phyloP scores from a whole-genome alignment of 2,888 invertebrate species.

The Agrotis exclamationis region DNA sequence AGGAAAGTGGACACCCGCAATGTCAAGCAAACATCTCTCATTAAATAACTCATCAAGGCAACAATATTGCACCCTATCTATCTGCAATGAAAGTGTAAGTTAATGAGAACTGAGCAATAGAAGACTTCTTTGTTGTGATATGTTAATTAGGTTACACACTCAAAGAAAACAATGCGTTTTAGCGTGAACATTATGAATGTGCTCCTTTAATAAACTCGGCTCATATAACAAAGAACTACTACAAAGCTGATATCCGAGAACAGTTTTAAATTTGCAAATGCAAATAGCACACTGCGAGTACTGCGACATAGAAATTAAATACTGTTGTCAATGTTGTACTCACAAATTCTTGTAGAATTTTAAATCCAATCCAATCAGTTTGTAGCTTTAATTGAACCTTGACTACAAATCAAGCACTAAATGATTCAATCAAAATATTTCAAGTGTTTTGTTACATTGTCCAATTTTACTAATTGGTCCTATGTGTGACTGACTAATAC shows the following conservation, averaged over 20 bases:
- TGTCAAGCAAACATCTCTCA: slow-evolving; percentile 12
- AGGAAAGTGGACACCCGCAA: slow-evolving; percentile 14
- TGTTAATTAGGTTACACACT: slow-evolving; percentile 71
- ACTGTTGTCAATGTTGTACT: background rate
- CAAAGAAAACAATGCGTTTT: slow-evolving; percentile 63
- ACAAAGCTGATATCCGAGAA: slow-evolving; percentile 15
- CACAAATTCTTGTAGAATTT: background rate
- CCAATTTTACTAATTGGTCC: slow-evolving; percentile 38
- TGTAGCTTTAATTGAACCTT: slow-evolving; percentile 22
- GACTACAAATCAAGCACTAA: slow-evolving; percentile 26
- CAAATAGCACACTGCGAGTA: background rate
- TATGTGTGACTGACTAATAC: slow-evolving; percentile 21
- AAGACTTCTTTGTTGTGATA: slow-evolving; percentile 75
- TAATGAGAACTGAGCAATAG: slow-evolving; percentile 71
- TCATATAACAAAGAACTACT: slow-evolving; percentile 20
- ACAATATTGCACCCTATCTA: slow-evolving; percentile 55
- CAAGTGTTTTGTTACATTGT: slow-evolving; percentile 29
- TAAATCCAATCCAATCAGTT: slow-evolving; percentile 1
- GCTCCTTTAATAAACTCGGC: slow-evolving; percentile 12
- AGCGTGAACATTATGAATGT: slow-evolving; percentile 46
- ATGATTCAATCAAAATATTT: slow-evolving; percentile 37
- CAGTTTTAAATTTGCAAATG: slow-evolving; percentile 13
- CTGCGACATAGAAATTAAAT: background rate
- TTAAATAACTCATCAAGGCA: slow-evolving; percentile 12
- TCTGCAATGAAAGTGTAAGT: slow-evolving; percentile 73